Evolutionary conservation across 1,140 invertebrate species (phyloP), one percentile per base, ranked within the genome.

Genomic region (Leptinotarsa defecta): DNA sequence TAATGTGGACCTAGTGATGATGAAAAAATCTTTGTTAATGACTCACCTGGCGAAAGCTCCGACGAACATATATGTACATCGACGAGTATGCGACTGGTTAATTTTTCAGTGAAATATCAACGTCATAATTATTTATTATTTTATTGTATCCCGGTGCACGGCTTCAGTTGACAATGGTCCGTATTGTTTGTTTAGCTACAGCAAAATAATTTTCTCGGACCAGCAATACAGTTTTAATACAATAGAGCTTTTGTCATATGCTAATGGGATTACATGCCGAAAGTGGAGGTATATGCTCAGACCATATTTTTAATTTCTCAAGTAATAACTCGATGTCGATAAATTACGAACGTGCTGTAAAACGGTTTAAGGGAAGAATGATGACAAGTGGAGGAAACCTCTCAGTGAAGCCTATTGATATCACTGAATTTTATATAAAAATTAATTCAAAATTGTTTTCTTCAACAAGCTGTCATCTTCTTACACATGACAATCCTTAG

Each of bases 81-180:
- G 52, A 27, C 34, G 34, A 11, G 34, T 43, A 68, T 68, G 27
- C 13, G 22, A 61, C 19, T 71, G 34, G 52, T 71, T 71, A 68
- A 68, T 71, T 71, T 71, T 52, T 71, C 48, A 71, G 52, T 57
- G 48, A 61, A 71, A 71, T 71, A 71, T 71, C 69, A 71, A 71
- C n/a, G 69, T 71, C 69, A 71, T 71, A 71, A 71, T 71, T 71
- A 71, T 71, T 71, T 71, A 71, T 71, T 71, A 71, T 71, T 71
- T 71, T 71, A 71, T 71, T 71, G 69, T 71, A 57, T 71, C 11
- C 34, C 49, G 15, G 22, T 57, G 69, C 69, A 71, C 69, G 69
- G 48, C 49, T 48, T 24, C 24, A 22, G 69, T 48, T 57, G 57
- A 71, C 69, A 71, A 71, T 71, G 49, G 34, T 20, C 19, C 13